These are phyloP conservation scores for Equus przewalskii DNA, from an alignment of 2,113 vertebrate genomes.

Conservation along the genomic window DNA sequence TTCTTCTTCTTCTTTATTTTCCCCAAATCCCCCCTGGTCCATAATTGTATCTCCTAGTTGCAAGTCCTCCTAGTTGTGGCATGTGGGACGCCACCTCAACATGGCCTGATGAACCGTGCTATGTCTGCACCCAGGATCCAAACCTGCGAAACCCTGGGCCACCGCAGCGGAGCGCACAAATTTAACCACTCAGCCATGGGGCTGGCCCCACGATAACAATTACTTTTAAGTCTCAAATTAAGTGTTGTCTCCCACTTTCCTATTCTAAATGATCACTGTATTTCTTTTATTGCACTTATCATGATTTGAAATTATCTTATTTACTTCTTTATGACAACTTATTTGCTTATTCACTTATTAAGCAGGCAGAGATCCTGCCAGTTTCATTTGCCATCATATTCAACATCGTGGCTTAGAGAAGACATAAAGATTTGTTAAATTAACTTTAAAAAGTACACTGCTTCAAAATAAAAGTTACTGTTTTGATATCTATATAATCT, in stretches of 20 bases:
- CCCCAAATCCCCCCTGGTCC: too few species aligned
- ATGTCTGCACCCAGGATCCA: too few species aligned
- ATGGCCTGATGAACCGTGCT: too few species aligned
- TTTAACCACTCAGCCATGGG: too few species aligned
- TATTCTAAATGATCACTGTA: conserved; percentile 41
- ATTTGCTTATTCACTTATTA: not conserved
- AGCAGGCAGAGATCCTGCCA: not conserved
- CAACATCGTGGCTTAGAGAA: not conserved
- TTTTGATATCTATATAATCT: not conserved
- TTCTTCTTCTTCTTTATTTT: too few species aligned
- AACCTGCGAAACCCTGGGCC: too few species aligned
- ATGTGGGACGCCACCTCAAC: too few species aligned
- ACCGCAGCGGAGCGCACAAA: too few species aligned
- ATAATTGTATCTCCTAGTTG: too few species aligned
- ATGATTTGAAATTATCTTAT: not conserved
- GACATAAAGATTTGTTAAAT: conserved; percentile 8
- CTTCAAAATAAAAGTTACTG: conserved; percentile 49
- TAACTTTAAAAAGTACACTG: not conserved
- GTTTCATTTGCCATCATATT: not conserved
- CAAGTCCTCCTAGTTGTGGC: too few species aligned
- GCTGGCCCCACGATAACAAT: not conserved
- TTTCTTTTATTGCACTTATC: not conserved
- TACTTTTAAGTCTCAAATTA: conserved; percentile 10
- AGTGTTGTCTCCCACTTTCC: not conserved
- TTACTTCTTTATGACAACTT: not conserved